Percentiles rank a stretch among this genome's conserved stretches.
phyloP scores from a whole-genome alignment of 2,113 vertebrate genomes.

The Willisornis vidua region DNA sequence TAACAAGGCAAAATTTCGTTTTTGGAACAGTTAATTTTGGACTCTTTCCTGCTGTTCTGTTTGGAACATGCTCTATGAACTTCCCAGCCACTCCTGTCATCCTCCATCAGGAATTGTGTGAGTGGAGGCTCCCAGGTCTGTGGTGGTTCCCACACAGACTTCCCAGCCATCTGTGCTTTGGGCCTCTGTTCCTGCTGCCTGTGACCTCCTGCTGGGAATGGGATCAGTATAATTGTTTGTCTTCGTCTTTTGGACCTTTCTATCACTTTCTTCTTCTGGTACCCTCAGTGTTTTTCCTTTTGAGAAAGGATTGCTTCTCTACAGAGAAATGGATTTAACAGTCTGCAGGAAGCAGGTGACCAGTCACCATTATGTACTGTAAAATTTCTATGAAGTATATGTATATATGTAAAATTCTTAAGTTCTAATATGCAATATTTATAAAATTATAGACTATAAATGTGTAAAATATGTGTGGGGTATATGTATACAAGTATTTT shows the following conservation, averaged over 20 bases:
- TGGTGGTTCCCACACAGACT: rapidly evolving
- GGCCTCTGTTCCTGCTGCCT: not conserved
- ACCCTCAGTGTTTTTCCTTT: not conserved
- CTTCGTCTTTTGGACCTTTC: not conserved
- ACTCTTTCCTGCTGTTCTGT: not conserved
- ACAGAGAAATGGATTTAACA: not conserved
- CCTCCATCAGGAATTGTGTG: rapidly evolving
- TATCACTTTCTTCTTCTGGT: not conserved
- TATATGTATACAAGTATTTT: not conserved
- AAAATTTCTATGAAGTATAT: not conserved
- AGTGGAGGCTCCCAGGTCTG: not conserved
- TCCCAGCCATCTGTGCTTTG: not conserved
- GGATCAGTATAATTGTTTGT: rapidly evolving
- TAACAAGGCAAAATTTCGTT: not conserved
- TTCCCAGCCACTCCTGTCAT: rapidly evolving
- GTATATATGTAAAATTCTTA: not conserved
- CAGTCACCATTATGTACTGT: not conserved
- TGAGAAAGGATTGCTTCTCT: not conserved
- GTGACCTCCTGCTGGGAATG: not conserved
- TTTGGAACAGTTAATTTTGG: not conserved
- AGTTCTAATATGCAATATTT: not conserved
- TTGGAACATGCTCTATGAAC: not conserved
- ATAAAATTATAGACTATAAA: not conserved
- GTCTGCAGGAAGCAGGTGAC: not conserved
- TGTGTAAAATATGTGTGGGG: not conserved